Conservation (phyloP, 2,113 vertebrate genomes). For the Eurypyga helias region DNA sequence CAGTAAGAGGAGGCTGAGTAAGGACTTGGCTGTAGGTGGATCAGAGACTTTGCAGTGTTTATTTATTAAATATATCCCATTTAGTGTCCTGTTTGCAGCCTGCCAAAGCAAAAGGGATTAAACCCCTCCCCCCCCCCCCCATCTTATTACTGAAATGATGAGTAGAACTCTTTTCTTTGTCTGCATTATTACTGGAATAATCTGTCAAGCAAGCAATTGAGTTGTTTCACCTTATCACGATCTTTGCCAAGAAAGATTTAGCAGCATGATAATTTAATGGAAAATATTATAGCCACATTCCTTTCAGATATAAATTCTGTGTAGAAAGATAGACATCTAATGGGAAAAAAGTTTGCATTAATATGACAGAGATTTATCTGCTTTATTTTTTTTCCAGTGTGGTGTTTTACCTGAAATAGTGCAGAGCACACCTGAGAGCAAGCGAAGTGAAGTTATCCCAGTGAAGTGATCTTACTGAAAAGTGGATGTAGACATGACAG, state of each 20-base stretch:
- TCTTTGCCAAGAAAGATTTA: constrained; percentile 35
- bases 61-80: constrained; percentile 37
- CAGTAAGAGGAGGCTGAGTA: constrained; percentile 40
- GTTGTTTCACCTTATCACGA: not conserved
- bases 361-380: not conserved
- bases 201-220: constrained; percentile 23
- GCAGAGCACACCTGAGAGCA: not conserved
- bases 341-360: not conserved
- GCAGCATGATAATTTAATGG: constrained; percentile 1
- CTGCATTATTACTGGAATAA: constrained; percentile 17
- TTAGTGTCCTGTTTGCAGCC: constrained; percentile 13
- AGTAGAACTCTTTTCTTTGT: not conserved
- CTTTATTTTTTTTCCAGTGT: not conserved
- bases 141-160: constrained; percentile 14
- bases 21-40: constrained; percentile 31
- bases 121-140: not conserved
- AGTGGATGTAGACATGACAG: not conserved
- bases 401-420: not conserved
- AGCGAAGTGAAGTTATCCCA: not conserved
- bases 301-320: constrained; percentile 8
- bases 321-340: not conserved
- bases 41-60: constrained; percentile 23
- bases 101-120: constrained; percentile 14
- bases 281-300: constrained; percentile 33
- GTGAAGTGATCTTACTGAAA: not conserved